Base-by-base conservation (phyloP, 2,113 vertebrate genomes). In the Coregonus clupeaformis region DNA sequence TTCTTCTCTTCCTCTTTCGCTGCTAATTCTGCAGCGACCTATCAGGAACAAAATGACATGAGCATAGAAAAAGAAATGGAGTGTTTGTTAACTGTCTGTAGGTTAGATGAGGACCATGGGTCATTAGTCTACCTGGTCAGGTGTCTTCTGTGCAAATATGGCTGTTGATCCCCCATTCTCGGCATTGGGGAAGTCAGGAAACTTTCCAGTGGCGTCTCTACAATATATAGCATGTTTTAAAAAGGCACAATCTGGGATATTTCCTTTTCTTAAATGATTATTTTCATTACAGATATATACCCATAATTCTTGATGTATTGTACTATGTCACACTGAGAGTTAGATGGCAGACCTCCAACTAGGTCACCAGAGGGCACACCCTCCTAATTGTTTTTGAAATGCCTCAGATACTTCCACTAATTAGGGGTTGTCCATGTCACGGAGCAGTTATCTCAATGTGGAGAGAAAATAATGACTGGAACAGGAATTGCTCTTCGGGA, bases 61-160 rank as follows among this genome's bases (percentile, higher is more conserved):
- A 29, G 13, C 5, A 65, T 11, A 27, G 13, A 32, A 66, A 16
- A 29, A 16, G 63, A 49, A 12, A 32, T 1, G 2, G 63, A 6
- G 64, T 18, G 13, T 66, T 66, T 29, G 11, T 59, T 4, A 27
- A 60, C n/a, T 60, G 57, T 22, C 14, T 60, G 20, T 60, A 2
- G n/a, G 1, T 60, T 60, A 60, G n/a, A 60, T 55, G 13, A 60
- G n/a, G 12, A 52, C 12, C 12, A 16, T 18, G 47, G 12, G 47
- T 60, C 57, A 7, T 60, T n/a, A 20, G 52, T 55, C 73, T 89
- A 94, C 95, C 95, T 96, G 82, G 65, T 95, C 88, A 42, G 94
- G 93, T 69, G 93, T 95, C 80, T 94, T 96, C 71, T 93, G 63
- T 16, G 93, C 84, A 76, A 96, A 92, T 72, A 96, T 82, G 64